A percentile compares a stretch with the other conserved stretches of the same genome.
Evolutionary conservation across 2,888 invertebrate genomes (phyloP).

Genomic region (Pediacus dermestoides): DNA sequence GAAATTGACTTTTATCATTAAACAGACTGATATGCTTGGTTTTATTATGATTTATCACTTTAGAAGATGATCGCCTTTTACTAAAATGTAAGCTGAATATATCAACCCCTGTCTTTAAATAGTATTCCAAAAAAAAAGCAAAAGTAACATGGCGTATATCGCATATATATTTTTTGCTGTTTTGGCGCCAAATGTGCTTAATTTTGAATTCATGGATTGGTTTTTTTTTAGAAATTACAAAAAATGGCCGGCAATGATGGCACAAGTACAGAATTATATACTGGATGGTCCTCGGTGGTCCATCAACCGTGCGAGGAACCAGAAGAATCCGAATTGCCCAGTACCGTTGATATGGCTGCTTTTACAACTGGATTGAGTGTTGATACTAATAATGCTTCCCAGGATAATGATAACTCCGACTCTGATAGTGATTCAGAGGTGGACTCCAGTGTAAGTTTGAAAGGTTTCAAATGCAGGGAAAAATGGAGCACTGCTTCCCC

Average conservation of each 20-base stretch:
- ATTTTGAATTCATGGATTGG: conserved; percentile 22
- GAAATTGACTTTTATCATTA: conserved; percentile 39
- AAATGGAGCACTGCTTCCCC: no score
- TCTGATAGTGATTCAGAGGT: conserved; percentile 58
- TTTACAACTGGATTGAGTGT: conserved; percentile 54
- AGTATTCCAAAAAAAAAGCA: conserved; percentile 1
- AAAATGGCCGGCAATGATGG: conserved; percentile 49
- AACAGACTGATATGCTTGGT: conserved; percentile 9
- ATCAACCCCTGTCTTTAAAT: background rate
- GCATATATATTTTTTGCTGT: conserved; percentile 31
- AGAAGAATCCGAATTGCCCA: conserved; percentile 60
- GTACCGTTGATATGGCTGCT: conserved; percentile 65
- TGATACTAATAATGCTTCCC: conserved; percentile 32
- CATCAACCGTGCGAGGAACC: conserved; percentile 60
- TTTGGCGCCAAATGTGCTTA: conserved; percentile 43
- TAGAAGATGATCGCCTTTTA: conserved; percentile 14
- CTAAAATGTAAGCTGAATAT: conserved; percentile 3
- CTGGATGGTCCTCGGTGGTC: conserved; percentile 57
- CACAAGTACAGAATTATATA: conserved; percentile 46
- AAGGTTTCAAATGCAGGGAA: no score
- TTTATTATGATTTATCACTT: conserved; percentile 7
- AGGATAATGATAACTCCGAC: conserved; percentile 43
- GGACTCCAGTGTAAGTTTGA: conserved; percentile 52
- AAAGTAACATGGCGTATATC: conserved; percentile 31
- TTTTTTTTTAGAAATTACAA: conserved; percentile 10